Evolutionary conservation across 2,888 invertebrate genomes (phyloP), one percentile per base, ranked within the genome.

Genomic region (Sarcophaga rosellei): DNA sequence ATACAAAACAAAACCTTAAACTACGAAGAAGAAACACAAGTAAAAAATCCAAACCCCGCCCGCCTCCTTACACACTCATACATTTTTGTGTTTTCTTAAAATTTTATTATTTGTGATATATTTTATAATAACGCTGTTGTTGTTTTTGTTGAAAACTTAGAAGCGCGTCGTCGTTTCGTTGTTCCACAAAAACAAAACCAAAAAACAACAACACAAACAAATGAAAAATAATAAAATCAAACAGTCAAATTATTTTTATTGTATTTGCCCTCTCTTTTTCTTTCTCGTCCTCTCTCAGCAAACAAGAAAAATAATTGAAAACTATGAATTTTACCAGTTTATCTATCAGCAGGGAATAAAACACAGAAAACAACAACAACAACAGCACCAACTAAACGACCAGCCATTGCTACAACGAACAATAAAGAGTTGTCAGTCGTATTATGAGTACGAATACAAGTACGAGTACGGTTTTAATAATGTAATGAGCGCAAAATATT

Each of bases 241-340:
- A 84, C 77, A 81, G 83, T 66, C 75, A 79, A 83, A 84, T 86
- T 72, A 21, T 57, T 77, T 11, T 53, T 81, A 84, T 86, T 72
- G 25, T 44, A 72, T 11, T 53, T 81, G 63, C 63, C 23, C 57
- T 70, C 82, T 73, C 73, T 78, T 44, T 68, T 20, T 12, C 47
- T 70, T 25, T 35, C 45, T 74, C 74, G 66, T 25, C n/a, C 47
- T 69, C 25, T 62, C 25, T 11, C 20, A 23, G 12, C 45, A 70
- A 17, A 63, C 45, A 80, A 81, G 69, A 65, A 44, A 81, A 85
- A 81, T 81, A 78, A 85, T 70, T 75, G 75, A 85, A 53, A 85
- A 70, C 78, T 79, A 85, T 78, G 79, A 82, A 85, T 82, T 82
- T 80, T 86, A 80, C 82, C 79, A 82, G 85, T 82, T 84, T 82